A percentile compares a stretch with the other conserved stretches of the same genome.
Conservation (phyloP, 2,797 vertebrate species). For the Anguilla marmorata region DNA sequence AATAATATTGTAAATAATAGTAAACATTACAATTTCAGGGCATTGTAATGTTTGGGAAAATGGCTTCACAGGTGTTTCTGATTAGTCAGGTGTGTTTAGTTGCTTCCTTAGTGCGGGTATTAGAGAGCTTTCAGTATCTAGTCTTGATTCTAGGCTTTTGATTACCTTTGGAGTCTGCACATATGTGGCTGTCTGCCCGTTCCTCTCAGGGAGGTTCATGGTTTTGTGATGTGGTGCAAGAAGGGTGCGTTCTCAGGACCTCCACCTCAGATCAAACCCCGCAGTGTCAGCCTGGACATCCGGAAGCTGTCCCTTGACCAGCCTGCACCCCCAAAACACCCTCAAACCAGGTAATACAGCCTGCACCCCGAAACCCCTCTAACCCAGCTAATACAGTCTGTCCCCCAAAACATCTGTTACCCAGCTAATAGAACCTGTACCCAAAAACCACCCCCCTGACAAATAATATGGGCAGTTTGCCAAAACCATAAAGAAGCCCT, state of each 20-base stretch:
- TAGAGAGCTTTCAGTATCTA: too few species aligned
- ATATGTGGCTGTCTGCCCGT: neutral
- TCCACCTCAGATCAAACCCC: slow-evolving; percentile 74
- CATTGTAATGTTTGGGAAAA: too few species aligned
- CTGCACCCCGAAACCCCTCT: slow-evolving; percentile 25
- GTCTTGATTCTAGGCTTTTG: too few species aligned
- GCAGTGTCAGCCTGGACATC: slow-evolving; percentile 71
- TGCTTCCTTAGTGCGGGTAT: too few species aligned
- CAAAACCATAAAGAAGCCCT: neutral
- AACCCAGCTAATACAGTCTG: neutral
- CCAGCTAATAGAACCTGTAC: neutral
- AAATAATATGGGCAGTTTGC: neutral
- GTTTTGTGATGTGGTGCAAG: slow-evolving; percentile 85
- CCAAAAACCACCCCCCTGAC: neutral
- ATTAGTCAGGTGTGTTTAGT: too few species aligned
- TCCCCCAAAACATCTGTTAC: neutral
- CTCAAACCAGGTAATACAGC: slow-evolving; percentile 52
- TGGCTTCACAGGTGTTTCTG: too few species aligned
- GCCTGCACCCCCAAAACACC: slow-evolving; percentile 50
- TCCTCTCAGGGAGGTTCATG: slow-evolving; percentile 77
- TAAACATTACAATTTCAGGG: too few species aligned
- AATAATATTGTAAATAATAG: too few species aligned
- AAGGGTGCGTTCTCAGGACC: slow-evolving; percentile 69
- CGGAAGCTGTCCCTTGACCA: slow-evolving; percentile 71
- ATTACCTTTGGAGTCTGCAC: too few species aligned